A percentile compares a stretch with the other conserved stretches of the same genome.
These are phyloP conservation scores for Sinella curviseta DNA, from an alignment of 1,140 invertebrate species.

Conservation along the genomic window DNA sequence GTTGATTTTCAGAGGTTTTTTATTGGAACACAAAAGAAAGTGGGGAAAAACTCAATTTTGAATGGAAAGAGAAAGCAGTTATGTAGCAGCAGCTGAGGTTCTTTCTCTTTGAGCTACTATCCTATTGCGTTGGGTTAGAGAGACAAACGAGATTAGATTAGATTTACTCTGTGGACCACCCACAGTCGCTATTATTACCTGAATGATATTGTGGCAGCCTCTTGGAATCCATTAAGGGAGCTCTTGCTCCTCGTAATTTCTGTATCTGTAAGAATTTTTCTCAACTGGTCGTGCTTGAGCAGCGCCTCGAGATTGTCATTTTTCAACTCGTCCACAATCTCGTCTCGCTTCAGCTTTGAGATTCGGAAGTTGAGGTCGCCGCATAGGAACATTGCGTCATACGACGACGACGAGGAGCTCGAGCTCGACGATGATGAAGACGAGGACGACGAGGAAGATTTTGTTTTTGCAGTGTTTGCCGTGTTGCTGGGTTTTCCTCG, in stretches of 20 bases:
- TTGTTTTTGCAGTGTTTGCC: no score
- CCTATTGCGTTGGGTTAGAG: no score
- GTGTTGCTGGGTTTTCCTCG: background rate
- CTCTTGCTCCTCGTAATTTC: background rate
- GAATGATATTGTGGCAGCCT: conserved; percentile 47
- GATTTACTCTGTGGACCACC: background rate
- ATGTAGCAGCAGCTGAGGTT: background rate
- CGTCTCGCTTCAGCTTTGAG: conserved; percentile 29
- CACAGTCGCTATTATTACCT: conserved; percentile 27
- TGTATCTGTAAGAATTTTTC: conserved; percentile 29
- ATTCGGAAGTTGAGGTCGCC: conserved; percentile 48
- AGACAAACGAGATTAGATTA: background rate
- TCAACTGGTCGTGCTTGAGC: conserved; percentile 40
- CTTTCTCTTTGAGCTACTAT: background rate
- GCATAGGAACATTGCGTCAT: conserved; percentile 43
- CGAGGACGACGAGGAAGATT: background rate
- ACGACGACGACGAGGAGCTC: background rate
- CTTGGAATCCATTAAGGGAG: conserved; percentile 35
- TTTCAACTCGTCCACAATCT: conserved; percentile 35
- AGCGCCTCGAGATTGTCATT: conserved; percentile 34
- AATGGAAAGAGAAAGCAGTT: background rate
- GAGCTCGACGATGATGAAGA: background rate
- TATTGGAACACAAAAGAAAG: background rate
- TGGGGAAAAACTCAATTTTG: background rate
- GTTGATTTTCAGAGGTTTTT: background rate